Evolutionary conservation across 2,113 vertebrate genomes (phyloP).

Genomic region (Phylloscopus whistleri): DNA sequence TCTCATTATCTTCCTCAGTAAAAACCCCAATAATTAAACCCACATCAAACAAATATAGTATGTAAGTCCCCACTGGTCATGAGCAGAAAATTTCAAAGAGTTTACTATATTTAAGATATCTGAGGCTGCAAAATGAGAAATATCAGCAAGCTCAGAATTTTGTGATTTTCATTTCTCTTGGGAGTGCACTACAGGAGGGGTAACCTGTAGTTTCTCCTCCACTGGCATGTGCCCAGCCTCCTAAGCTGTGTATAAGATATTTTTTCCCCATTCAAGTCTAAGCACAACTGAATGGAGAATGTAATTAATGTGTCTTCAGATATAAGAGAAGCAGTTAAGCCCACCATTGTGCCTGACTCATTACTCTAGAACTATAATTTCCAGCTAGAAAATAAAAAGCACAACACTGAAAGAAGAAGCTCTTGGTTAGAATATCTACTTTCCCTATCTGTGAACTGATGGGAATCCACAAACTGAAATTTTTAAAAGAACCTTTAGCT

Average conservation of each 20-base stretch:
- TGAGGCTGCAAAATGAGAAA: neutral
- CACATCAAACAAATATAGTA: neutral
- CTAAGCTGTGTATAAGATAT: neutral
- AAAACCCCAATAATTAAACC: neutral
- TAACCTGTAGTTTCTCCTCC: neutral
- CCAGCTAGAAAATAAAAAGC: neutral
- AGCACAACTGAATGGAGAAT: neutral
- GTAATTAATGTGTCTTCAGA: neutral
- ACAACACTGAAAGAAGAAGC: neutral
- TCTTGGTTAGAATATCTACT: neutral
- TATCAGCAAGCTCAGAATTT: neutral
- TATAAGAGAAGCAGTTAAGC: neutral
- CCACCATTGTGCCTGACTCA: neutral
- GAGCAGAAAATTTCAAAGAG: neutral
- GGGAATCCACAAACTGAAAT: neutral
- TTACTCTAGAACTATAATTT: neutral
- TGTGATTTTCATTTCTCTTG: neutral
- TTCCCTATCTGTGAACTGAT: neutral
- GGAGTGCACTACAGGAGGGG: neutral
- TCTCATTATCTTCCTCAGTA: neutral
- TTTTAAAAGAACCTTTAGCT: neutral
- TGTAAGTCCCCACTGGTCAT: neutral
- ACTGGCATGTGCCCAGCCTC: neutral
- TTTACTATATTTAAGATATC: neutral
- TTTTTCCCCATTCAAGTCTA: neutral